Evolutionary conservation across 2,113 vertebrate genomes (phyloP).

Genomic region (Scatophagus argus): DNA sequence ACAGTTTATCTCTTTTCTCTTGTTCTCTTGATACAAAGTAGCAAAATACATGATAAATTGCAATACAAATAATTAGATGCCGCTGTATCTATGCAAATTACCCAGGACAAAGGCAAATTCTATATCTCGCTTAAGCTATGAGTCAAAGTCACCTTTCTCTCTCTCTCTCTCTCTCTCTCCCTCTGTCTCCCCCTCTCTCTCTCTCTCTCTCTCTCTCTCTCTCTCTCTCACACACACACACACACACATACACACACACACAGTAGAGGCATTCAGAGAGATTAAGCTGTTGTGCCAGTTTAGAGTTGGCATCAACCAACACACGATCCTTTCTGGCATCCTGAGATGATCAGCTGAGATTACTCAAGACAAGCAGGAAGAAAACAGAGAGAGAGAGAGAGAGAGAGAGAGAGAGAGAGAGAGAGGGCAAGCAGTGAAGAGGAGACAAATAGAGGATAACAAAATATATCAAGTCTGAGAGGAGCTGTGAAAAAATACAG

Average conservation of each 20-base stretch:
- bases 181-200: too few species aligned
- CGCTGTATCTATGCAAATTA: neutral
- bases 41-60: neutral
- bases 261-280: neutral
- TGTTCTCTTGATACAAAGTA: neutral
- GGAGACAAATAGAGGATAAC: neutral
- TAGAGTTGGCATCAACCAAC: conserved; percentile 9
- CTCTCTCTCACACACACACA: neutral
- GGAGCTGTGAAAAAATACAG: neutral
- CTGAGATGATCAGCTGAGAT: conserved; percentile 24
- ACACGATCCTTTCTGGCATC: conserved; percentile 33
- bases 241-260: conserved; percentile 1
- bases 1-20: neutral
- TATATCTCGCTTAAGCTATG: neutral
- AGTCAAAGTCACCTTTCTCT: neutral
- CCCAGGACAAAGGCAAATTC: neutral
- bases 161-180: too few species aligned
- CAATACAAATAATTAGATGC: neutral
- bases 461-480: neutral
- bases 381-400: neutral
- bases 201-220: neutral
- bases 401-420: neutral
- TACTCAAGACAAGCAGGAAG: neutral
- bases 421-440: neutral
- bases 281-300: conserved; percentile 12